A percentile compares a stretch with the other conserved stretches of the same genome.
Evolutionary conservation across 2,888 invertebrate genomes (phyloP).

Genomic region (Chelonus formosanus): DNA sequence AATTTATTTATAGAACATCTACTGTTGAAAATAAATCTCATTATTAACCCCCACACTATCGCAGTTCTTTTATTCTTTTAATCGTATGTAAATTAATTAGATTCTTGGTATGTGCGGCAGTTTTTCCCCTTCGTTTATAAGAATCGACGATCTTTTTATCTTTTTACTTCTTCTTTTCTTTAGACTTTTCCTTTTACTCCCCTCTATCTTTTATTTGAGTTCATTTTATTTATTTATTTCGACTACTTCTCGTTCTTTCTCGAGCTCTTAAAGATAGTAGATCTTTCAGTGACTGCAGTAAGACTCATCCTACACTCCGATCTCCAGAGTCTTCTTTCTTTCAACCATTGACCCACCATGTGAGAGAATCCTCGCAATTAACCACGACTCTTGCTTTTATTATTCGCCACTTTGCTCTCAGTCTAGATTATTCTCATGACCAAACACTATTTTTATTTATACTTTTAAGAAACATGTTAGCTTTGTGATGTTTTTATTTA

Average conservation of each 20-base stretch:
- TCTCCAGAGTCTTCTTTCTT: not conserved
- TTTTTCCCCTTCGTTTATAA: constrained; percentile 45
- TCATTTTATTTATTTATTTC: constrained; percentile 9
- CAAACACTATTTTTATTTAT: too few relatives aligned
- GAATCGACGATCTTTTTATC: too few relatives aligned
- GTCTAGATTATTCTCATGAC: not conserved
- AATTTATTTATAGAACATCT: too few relatives aligned
- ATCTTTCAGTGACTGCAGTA: constrained; percentile 9
- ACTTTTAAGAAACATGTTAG: not conserved
- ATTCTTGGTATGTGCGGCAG: constrained; percentile 50
- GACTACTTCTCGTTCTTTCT: constrained; percentile 3
- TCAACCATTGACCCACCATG: constrained; percentile 16
- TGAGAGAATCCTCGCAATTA: constrained; percentile 22
- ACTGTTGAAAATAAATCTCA: too few relatives aligned
- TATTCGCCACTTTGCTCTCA: not conserved
- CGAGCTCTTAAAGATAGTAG: constrained; percentile 17
- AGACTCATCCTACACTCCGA: constrained; percentile 8
- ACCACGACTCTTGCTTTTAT: not conserved
- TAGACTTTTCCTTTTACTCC: not conserved
- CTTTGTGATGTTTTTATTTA: too few relatives aligned
- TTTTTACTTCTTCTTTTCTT: too few relatives aligned
- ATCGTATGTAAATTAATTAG: constrained; percentile 60
- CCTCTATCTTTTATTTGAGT: not conserved
- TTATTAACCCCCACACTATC: too few relatives aligned
- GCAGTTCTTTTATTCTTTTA: too few relatives aligned